Evolutionary conservation across 2,797 vertebrate genomes (phyloP), one percentile per base, ranked within the genome.

Genomic region (Champsocephalus gunnari): DNA sequence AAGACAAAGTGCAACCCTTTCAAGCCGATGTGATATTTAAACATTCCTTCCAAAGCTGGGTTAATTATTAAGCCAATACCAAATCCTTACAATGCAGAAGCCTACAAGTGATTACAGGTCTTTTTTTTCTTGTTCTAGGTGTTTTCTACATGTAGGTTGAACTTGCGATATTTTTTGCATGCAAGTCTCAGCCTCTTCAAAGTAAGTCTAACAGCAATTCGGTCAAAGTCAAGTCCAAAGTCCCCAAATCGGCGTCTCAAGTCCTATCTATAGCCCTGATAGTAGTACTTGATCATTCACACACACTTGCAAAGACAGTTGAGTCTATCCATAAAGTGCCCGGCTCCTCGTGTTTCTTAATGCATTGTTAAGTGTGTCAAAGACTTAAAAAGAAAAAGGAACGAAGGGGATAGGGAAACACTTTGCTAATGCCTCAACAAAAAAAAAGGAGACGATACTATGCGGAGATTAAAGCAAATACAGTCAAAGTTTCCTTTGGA

Each of bases 401-500:
- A 5, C 3, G 28, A n/a, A 12, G 17, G 21, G 19, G 1, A 8
- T 66, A 68, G 75, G 68, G 63, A 50, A 85, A 79, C 58, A 66
- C 58, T 84, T 81, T 80, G 79, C 85, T 47, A n/a, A 60, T 11
- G 66, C 85, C 78, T 83, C 56, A 7, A 7, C 1, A 7, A 38
- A 38, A 7, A 38, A 38, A 38, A 9, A 79, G 69, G 86, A 75
- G 66, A 51, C 82, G 79, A 91, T 88, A 86, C 82, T 86, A 81
- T 53, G 73, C 69, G 71, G 73, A 87, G 87, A 91, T 91, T 84
- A 87, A 89, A 89, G 86, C 81, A 85, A 89, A 92, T 84, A 86
- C 61, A 78, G 84, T 51, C 73, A 16, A 53, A 66, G 83, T 93
- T 93, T 89, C 85, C 88, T 91, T 84, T 85, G 90, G 89, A 87